phyloP scores from a whole-genome alignment of 1,140 invertebrate species.

The Phthorimaea operculella region DNA sequence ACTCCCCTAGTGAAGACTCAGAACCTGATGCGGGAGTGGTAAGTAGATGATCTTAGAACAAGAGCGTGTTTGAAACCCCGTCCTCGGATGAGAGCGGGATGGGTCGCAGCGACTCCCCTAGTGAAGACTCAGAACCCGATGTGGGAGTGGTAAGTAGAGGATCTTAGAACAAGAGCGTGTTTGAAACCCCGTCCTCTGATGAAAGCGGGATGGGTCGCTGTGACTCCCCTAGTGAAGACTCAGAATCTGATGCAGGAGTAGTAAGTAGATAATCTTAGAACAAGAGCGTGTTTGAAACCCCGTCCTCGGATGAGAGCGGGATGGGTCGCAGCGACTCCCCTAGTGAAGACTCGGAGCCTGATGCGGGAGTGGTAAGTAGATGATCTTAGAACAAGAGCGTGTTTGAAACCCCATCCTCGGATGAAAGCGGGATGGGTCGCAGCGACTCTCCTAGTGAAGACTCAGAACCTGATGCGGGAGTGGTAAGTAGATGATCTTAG shows the following conservation, averaged over 20 bases:
- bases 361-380: conserved; percentile 45
- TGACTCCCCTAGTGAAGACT: conserved; percentile 51
- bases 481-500: too few relatives aligned
- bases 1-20: conserved; percentile 47
- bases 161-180: conserved; percentile 56
- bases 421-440: conserved; percentile 52
- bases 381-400: conserved; percentile 58
- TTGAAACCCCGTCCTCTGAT: conserved; percentile 56
- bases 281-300: conserved; percentile 56
- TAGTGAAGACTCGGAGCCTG: too few relatives aligned
- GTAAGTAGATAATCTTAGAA: too few relatives aligned
- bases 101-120: conserved; percentile 48
- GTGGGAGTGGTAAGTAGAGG: conserved; percentile 53
- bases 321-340: conserved; percentile 49
- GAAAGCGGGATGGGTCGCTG: conserved; percentile 53
- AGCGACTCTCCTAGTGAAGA: conserved; percentile 52
- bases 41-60: too few relatives aligned
- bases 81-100: conserved; percentile 57
- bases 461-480: too few relatives aligned
- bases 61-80: conserved; percentile 53
- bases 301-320: conserved; percentile 57
- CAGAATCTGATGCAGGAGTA: conserved; percentile 45
- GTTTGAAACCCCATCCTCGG: conserved; percentile 55
- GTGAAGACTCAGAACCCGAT: too few relatives aligned
- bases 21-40: conserved; percentile 50